These are phyloP conservation scores for Geophilus truncorum DNA, from an alignment of 2,888 invertebrate species.

Conservation along the genomic window DNA sequence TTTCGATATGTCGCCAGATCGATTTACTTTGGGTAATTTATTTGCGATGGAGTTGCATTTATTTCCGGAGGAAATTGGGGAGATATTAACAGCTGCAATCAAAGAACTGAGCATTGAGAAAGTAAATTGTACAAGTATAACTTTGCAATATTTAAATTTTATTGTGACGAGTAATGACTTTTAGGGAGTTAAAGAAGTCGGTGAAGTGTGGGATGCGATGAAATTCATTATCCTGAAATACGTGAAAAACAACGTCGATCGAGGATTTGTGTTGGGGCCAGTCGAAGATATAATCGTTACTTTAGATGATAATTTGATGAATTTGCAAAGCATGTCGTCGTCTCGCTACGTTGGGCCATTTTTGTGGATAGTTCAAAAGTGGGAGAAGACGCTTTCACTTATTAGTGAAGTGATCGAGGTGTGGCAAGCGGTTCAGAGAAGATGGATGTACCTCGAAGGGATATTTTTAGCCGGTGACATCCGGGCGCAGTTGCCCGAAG, in stretches of 20 bases:
- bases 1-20: conserved; percentile 81
- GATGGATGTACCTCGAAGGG: conserved; percentile 88
- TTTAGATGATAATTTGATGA: conserved; percentile 84
- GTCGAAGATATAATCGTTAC: conserved; percentile 75
- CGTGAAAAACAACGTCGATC: conserved; percentile 62
- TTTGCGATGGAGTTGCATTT: conserved; percentile 86
- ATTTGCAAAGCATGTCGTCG: conserved; percentile 74
- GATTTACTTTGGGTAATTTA: conserved; percentile 87
- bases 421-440: conserved; percentile 79
- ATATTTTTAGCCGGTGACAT: conserved; percentile 90
- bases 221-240: conserved; percentile 51
- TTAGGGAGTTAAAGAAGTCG: conserved; percentile 69
- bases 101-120: conserved; percentile 88
- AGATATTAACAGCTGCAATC: conserved; percentile 80
- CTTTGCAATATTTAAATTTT: background rate
- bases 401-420: conserved; percentile 79
- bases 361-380: conserved; percentile 70
- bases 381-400: conserved; percentile 73
- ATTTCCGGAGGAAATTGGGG: conserved; percentile 72
- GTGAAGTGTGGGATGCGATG: conserved; percentile 56
- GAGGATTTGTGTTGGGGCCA: conserved; percentile 73
- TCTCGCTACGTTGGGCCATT: conserved; percentile 80
- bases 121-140: conserved; percentile 39
- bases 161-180: too few species aligned
- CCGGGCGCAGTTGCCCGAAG: conserved; percentile 76